Conservation (phyloP, 1,140 invertebrate genomes). For the Lycorma delicatula region DNA sequence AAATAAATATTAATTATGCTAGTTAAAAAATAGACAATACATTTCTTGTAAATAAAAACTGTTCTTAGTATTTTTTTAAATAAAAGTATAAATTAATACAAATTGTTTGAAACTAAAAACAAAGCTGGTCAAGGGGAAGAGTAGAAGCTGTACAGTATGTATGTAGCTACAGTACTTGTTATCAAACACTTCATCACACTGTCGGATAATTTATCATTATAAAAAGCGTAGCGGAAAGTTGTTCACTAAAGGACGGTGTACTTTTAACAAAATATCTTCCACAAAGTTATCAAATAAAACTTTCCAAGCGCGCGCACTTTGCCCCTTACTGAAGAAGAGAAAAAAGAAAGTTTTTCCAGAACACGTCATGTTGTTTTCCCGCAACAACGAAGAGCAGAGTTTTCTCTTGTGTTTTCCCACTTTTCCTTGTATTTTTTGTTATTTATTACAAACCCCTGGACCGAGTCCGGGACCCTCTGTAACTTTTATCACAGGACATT, state of each 20-base stretch:
- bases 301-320: neutral
- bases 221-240: neutral
- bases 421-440: constrained; percentile 1
- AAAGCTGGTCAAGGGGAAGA: too few relatives aligned
- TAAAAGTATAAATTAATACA: too few relatives aligned
- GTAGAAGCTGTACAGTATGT: too few relatives aligned
- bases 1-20: too few relatives aligned
- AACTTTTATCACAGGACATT: constrained; percentile 4
- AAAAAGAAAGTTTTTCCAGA: neutral
- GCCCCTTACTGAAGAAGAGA: neutral
- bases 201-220: too few relatives aligned
- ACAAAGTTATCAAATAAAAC: constrained; percentile 6
- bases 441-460: neutral
- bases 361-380: neutral
- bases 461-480: neutral
- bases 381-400: neutral
- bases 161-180: too few relatives aligned
- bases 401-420: neutral
- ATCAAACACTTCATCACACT: too few relatives aligned
- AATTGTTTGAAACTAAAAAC: too few relatives aligned
- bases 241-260: neutral
- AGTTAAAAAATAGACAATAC: too few relatives aligned
- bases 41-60: too few relatives aligned
- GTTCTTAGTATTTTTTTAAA: too few relatives aligned
- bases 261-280: constrained; percentile 1